Base-by-base conservation (phyloP, 2,888 invertebrate genomes). In the Spilosoma lubricipeda region DNA sequence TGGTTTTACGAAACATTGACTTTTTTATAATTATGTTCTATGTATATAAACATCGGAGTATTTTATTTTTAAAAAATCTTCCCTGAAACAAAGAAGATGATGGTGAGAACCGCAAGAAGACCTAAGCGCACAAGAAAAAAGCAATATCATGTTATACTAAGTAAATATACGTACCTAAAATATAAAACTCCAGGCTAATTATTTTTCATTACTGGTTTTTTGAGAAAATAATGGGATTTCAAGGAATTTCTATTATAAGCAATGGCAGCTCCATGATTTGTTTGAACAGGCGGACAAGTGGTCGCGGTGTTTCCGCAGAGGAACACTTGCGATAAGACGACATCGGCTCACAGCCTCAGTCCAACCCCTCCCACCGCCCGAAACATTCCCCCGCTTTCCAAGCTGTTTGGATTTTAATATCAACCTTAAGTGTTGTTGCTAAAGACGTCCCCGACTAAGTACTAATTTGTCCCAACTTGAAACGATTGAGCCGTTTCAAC, bases 351-450 rank as follows among this genome's bases (percentile, higher is more conserved):
- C 82, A 73, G 80, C 80, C 78, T 79, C 81, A 80, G 78, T 82
- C 81, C 81, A 81, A 80, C 82, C 81, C 85, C 82, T 83, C 67
- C 23, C 56, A 20, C 86, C 73, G 56, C 78, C 76, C 75, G 59
- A 75, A 48, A 71, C 72, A 76, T 74, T 81, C 77, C 83, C 80
- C 78, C 80, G 85, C 85, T 88, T 89, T 86, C 81, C 86, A 87
- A 90, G 91, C 93, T 92, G 93, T 94, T 95, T 93, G 93, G 92
- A 93, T 94, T 95, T 95, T 95, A 95, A 95, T 95, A 95, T 94
- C 90, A 92, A 89, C 87, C 90, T 93, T 93, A 93, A 95, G 94
- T 94, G 94, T 92, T 94, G 94, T 94, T 91, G 88, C 91, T 92
- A 92, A 93, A 94, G 93, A 93, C 90, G 88, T 93, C 91, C 87